Evolutionary conservation across 2,888 invertebrate genomes (phyloP), one percentile per base, ranked within the genome.

Genomic region (Ctena decussata): DNA sequence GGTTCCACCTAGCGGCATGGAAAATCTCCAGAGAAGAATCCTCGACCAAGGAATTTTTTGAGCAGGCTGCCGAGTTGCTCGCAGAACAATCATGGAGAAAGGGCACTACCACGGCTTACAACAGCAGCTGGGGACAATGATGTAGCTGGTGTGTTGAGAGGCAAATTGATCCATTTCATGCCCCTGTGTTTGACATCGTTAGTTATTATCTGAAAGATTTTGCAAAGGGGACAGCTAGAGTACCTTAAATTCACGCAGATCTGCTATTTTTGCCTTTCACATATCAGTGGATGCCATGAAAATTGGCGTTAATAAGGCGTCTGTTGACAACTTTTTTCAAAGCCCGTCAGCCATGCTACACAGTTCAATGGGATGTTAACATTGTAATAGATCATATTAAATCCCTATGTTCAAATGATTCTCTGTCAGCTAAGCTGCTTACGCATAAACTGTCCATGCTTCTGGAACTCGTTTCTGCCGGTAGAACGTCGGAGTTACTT

Each of bases 1-100:
- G 57, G 30, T 69, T 80, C 8, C 1, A 39, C 21, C 39, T 80
- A 18, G 69, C 75, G 65, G 75, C 49, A 30, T 80, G 80, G 70
- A 69, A 57, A 76, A 37, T 80, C 65, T 80, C 80, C 32, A 60
- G 77, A 27, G 32, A 32, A 27, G 27, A 21, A 32, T 60, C 71
- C 39, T 24, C 35, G 27, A 60, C 24, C 71, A 44, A 46, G 69
- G 65, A n/a, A 1, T 1, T 75, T 75, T 75, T 57, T 24, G 37
- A 76, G 37, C 60, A 77, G n/a, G 37, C 71, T 70, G 70, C 53
- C 49, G 49, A 71, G n/a, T 35, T 78, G 11, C 35, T 76, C 12
- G 57, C 57, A 57, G 35, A 8, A 53, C 53, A 27, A 3, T 71
- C 71, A 35, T 78, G 78, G 71, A 71, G 49, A 30, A 27, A 32